Conservation (phyloP, 2,888 invertebrate genomes). For the Apodemia hepburni region DNA sequence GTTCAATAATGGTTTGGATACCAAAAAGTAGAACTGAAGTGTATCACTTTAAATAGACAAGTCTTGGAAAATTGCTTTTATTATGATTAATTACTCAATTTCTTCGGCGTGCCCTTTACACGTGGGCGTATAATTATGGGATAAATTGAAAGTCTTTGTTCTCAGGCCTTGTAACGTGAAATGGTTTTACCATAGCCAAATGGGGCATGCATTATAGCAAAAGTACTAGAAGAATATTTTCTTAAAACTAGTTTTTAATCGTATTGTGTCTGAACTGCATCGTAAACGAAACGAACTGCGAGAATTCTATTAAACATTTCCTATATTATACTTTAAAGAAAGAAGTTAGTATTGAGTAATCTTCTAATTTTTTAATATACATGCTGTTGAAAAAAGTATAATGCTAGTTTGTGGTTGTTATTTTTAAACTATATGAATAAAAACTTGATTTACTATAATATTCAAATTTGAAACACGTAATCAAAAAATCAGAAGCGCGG, state of each 20-base stretch:
- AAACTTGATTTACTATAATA: too few species aligned
- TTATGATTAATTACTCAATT: constrained; percentile 61
- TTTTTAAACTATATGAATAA: too few species aligned
- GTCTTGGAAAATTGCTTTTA: constrained; percentile 63
- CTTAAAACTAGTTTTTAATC: not conserved
- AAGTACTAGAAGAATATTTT: not conserved
- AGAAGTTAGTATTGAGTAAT: too few species aligned
- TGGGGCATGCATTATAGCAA: not conserved
- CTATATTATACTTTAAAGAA: too few species aligned
- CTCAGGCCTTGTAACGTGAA: not conserved
- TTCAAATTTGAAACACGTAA: too few species aligned
- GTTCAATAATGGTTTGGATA: constrained; percentile 27
- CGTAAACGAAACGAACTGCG: not conserved
- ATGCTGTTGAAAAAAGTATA: too few species aligned
- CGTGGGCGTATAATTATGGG: constrained; percentile 40
- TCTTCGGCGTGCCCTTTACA: constrained; percentile 42
- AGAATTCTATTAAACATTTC: not conserved
- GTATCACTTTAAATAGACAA: constrained; percentile 36
- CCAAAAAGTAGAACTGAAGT: not conserved
- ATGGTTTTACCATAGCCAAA: not conserved
- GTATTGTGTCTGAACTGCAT: not conserved
- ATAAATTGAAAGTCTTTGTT: constrained; percentile 13
- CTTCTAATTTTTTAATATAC: too few species aligned
- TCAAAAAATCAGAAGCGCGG: too few species aligned
- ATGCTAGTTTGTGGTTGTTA: too few species aligned